Base-by-base conservation (phyloP, 2,797 vertebrate genomes). In the Silurus lanzhouensis region DNA sequence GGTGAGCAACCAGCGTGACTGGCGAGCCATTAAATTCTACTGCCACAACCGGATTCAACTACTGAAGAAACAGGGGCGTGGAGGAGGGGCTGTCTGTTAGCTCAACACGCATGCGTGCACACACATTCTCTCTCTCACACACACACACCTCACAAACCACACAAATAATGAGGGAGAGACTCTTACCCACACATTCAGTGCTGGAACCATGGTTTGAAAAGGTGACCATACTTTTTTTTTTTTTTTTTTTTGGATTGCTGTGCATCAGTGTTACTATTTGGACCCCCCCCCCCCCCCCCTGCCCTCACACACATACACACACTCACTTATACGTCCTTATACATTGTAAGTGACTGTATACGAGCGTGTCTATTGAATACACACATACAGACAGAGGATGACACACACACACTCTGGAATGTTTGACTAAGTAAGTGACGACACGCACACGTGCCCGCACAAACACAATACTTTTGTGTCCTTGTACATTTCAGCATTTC, bases 11-110 rank as follows among this genome's bases (percentile, higher is more conserved):
- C 94, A 95, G 85, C 92, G 95, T 17, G 95, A 96, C 93, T 96
- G 95, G 95, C 91, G 95, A 79, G 92, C 95, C 0, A 95, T 96
- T 91, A 96, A 96, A 91, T 96, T 96, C 89, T 96, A 96, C 55
- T 95, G 95, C 82, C 95, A 96, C 93, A 96, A 96, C 91, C 95
- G 95, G 88, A 96, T 96, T 86, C 95, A 96, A 90, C 93, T 96
- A 84, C 93, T 96, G 70, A 96, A 94, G 91, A 96, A 96, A 91
- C 95, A 95, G 89, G 94, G 93, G 19, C 91, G 94, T 5, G 92
- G 92, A 0, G 91, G 91, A 12, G 22, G 72, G 0, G 84, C 90
- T 0, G 87, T 94, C 87, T 94, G 92, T 86, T 95, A 94, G 81
- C 89, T 31, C 70, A 20, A 61, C 27, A 68, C 19, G 12, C 27